These are phyloP conservation scores for Philypnodon macrostomus DNA, from an alignment of 2,797 vertebrate genomes.

Conservation along the genomic window DNA sequence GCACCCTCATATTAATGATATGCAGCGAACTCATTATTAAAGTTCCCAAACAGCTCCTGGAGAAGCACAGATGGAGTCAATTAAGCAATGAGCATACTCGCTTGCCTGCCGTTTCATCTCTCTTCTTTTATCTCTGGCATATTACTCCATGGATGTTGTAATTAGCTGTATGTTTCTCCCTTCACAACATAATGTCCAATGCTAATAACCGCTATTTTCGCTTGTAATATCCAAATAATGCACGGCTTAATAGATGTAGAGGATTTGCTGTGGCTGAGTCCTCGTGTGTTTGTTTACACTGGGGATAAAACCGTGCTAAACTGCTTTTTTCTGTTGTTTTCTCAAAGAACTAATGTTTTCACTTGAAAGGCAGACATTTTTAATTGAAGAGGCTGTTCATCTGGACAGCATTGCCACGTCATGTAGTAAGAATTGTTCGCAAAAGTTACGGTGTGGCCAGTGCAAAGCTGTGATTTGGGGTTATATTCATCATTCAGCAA, in stretches of 20 bases:
- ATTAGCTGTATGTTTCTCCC: constrained; percentile 71
- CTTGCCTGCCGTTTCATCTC: constrained; percentile 74
- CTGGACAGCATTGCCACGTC: too few relatives aligned
- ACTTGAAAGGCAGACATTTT: too few relatives aligned
- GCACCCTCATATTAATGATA: constrained; percentile 75
- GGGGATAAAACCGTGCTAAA: constrained; percentile 31
- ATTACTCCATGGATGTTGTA: constrained; percentile 75
- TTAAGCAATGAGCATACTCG: constrained; percentile 78
- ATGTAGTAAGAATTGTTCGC: too few relatives aligned
- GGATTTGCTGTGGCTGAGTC: constrained; percentile 48
- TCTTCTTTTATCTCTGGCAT: constrained; percentile 74
- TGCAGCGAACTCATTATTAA: constrained; percentile 80
- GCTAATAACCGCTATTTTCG: constrained; percentile 71
- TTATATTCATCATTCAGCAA: too few relatives aligned
- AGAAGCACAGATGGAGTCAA: constrained; percentile 82
- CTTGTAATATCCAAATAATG: constrained; percentile 72
- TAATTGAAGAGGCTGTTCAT: too few relatives aligned
- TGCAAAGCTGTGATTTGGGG: too few relatives aligned
- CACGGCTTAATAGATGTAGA: constrained; percentile 59
- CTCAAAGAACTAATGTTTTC: too few relatives aligned
- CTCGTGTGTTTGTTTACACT: constrained; percentile 50
- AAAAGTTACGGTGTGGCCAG: too few relatives aligned
- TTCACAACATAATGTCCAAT: constrained; percentile 67
- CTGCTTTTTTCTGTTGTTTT: constrained; percentile 20
- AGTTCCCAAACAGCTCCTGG: constrained; percentile 79